These are phyloP conservation scores for Tenthredo mesomela DNA, from an alignment of 2,888 invertebrate species.

Conservation along the genomic window DNA sequence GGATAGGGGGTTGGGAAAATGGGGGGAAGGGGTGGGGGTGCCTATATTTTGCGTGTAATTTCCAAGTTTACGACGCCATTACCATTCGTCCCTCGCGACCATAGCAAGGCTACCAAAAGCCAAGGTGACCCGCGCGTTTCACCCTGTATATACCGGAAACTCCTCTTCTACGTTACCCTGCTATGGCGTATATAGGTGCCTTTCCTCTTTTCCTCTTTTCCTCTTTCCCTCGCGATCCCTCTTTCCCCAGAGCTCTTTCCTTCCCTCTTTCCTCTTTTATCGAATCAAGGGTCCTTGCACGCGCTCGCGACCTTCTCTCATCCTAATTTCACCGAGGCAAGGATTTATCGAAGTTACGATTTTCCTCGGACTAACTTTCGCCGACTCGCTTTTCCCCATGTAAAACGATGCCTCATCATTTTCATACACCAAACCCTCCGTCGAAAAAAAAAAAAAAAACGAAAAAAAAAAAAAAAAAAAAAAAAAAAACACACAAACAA, in stretches of 20 bases:
- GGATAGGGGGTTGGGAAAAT: neutral
- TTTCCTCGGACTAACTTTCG: neutral
- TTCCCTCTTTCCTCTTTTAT: conserved; percentile 16
- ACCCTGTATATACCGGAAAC: conserved; percentile 19
- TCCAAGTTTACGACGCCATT: conserved; percentile 56
- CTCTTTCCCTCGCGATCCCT: neutral
- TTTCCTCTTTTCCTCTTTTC: neutral
- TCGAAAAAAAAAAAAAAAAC: too few relatives aligned
- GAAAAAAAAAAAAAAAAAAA: too few relatives aligned
- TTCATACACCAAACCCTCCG: neutral
- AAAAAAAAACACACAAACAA: neutral
- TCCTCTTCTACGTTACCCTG: neutral
- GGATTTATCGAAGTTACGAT: conserved; percentile 14
- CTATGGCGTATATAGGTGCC: too few relatives aligned
- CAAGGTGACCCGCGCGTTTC: conserved; percentile 55
- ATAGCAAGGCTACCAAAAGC: conserved; percentile 46
- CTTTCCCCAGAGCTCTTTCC: too few relatives aligned
- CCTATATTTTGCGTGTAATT: conserved; percentile 58
- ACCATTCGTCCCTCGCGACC: conserved; percentile 53
- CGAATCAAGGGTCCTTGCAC: conserved; percentile 33
- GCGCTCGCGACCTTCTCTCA: conserved; percentile 28
- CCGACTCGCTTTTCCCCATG: neutral
- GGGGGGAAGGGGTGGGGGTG: conserved; percentile 56
- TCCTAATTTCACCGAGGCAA: conserved; percentile 15
- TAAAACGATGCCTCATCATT: conserved; percentile 3